Conservation (phyloP, 2,888 invertebrate genomes). For the Parnassius orleans region DNA sequence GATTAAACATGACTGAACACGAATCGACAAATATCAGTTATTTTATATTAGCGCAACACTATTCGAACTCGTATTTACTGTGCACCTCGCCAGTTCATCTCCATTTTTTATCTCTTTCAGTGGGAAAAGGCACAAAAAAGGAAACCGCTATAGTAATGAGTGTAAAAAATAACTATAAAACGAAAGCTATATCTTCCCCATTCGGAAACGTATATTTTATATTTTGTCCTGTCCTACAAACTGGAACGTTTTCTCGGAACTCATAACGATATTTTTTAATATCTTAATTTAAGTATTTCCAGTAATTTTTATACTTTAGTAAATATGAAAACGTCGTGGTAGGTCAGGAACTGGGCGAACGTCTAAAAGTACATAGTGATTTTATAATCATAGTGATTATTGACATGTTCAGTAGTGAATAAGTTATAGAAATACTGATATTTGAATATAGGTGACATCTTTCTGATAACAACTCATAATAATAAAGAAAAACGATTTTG, state of each 20-base stretch:
- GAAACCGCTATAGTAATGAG: constrained; percentile 77
- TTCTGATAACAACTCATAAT: too few species aligned
- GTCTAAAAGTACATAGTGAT: too few species aligned
- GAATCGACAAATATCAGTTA: too few species aligned
- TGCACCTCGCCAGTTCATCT: constrained; percentile 79
- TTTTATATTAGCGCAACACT: constrained; percentile 41
- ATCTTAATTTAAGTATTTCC: constrained; percentile 4
- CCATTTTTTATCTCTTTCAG: constrained; percentile 78
- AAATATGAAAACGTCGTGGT: background rate
- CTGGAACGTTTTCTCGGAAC: constrained; percentile 8
- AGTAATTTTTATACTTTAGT: constrained; percentile 12
- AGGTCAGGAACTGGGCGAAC: too few species aligned
- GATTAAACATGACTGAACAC: too few species aligned
- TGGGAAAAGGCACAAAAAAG: constrained; percentile 74
- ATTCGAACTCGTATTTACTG: constrained; percentile 73
- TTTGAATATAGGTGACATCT: too few species aligned
- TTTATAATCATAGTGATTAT: too few species aligned
- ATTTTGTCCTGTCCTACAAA: constrained; percentile 45
- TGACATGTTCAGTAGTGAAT: too few species aligned
- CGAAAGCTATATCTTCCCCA: constrained; percentile 53
- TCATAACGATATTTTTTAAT: constrained; percentile 7
- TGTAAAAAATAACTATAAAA: constrained; percentile 66
- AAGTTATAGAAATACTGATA: too few species aligned
- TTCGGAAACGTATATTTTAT: constrained; percentile 50
- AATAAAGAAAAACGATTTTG: too few species aligned